Conservation (phyloP, 2,113 vertebrate species). For the Chloroceryle aenea region DNA sequence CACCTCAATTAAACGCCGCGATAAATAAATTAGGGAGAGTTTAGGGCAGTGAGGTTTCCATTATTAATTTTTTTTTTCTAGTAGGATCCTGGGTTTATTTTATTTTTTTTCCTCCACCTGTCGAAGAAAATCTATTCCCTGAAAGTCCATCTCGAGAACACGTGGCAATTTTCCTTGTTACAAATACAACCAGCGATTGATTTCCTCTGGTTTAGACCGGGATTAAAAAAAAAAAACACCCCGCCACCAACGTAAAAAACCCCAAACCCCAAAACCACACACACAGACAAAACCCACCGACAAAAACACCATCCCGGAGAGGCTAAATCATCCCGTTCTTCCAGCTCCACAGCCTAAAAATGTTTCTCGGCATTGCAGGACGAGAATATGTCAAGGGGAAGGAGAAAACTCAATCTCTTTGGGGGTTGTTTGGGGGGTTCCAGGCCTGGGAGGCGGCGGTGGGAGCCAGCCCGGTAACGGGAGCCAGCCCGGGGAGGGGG, state of each 20-base stretch:
- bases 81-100: too few relatives aligned
- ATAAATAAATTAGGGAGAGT: not conserved
- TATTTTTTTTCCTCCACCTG: not conserved
- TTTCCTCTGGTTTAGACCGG: too few relatives aligned
- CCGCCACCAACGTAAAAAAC: too few relatives aligned
- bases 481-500: not conserved
- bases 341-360: not conserved
- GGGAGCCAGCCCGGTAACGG: not conserved
- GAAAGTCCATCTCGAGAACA: too few relatives aligned
- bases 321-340: not conserved
- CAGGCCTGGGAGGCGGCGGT: not conserved
- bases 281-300: too few relatives aligned
- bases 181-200: too few relatives aligned
- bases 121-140: too few relatives aligned
- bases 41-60: not conserved
- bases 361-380: not conserved
- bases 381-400: not conserved
- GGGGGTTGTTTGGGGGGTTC: not conserved
- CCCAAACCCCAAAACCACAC: too few relatives aligned
- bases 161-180: too few relatives aligned
- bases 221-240: too few relatives aligned
- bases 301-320: too few relatives aligned
- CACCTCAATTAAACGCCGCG: not conserved
- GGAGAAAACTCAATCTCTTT: slow-evolving; percentile 6
- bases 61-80: too few relatives aligned